phyloP scores from a whole-genome alignment of 2,888 invertebrate genomes.

The Onchidella celtica region DNA sequence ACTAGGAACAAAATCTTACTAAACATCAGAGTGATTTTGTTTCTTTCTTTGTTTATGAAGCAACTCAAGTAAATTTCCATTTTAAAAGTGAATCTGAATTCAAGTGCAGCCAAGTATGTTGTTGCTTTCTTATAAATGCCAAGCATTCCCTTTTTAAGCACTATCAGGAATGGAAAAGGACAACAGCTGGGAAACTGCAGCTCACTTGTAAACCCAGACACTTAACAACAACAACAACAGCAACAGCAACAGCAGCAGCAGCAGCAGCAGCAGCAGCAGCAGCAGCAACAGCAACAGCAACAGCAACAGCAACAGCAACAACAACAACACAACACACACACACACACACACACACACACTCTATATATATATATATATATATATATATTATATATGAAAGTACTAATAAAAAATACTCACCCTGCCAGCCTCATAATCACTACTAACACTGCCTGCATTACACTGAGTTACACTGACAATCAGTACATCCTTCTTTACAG shows the following conservation, averaged over 20 bases:
- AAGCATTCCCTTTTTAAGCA: background rate
- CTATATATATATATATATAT: too few relatives aligned
- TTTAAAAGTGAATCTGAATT: too few relatives aligned
- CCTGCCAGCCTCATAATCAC: constrained; percentile 92
- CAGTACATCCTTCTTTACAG: constrained; percentile 87
- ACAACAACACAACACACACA: too few relatives aligned
- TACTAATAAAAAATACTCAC: constrained; percentile 78
- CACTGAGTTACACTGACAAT: constrained; percentile 97
- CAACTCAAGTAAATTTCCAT: too few relatives aligned
- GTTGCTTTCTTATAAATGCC: too few relatives aligned
- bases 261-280: background rate
- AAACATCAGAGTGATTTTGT: too few relatives aligned
- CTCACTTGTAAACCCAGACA: background rate
- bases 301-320: background rate
- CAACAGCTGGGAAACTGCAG: background rate
- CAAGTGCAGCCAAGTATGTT: too few relatives aligned
- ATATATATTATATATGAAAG: background rate
- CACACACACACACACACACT: too few relatives aligned
- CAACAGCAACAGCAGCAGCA: background rate
- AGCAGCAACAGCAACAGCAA: background rate
- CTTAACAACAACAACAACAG: background rate
- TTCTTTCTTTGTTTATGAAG: too few relatives aligned
- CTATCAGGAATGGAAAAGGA: background rate
- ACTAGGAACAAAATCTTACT: too few relatives aligned
- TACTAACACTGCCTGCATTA: constrained; percentile 88